Conservation (phyloP, 2,113 vertebrate genomes). For the Lepisosteus osseus region DNA sequence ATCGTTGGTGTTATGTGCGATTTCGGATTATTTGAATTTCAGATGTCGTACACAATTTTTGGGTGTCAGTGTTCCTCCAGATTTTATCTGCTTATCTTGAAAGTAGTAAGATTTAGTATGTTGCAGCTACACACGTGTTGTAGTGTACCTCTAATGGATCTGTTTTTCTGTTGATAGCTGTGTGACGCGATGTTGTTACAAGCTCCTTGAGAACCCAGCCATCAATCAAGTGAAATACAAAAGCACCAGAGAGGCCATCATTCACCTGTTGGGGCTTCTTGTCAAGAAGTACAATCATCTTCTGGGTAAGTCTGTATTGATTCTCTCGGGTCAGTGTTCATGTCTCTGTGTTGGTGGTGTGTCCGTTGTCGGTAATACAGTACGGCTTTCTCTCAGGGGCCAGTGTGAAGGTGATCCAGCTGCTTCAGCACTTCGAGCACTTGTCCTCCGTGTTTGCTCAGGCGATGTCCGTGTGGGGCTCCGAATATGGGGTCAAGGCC, state of each 20-base stretch:
- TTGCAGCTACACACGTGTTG: no score
- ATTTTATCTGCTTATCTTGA: no score
- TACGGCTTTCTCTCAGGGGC: constrained; percentile 61
- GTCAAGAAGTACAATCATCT: constrained; percentile 82
- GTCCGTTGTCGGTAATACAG: background rate
- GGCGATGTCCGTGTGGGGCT: constrained; percentile 81
- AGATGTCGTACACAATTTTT: no score
- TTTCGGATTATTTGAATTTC: no score
- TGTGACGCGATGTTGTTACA: constrained; percentile 87
- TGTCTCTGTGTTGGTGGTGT: background rate
- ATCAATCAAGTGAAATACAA: constrained; percentile 82
- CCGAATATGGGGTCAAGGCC: constrained; percentile 83
- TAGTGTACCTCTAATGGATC: background rate
- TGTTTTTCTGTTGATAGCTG: constrained; percentile 60
- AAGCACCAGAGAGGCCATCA: constrained; percentile 71
- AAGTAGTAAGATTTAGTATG: no score
- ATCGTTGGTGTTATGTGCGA: no score
- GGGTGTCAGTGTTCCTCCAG: no score
- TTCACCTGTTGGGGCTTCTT: constrained; percentile 78
- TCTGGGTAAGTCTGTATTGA: constrained; percentile 71
- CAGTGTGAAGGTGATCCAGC: constrained; percentile 84
- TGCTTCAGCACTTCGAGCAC: constrained; percentile 93
- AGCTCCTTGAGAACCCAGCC: constrained; percentile 84
- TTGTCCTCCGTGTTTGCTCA: constrained; percentile 79
- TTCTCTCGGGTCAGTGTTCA: no score